Percentiles rank a stretch among this genome's conserved stretches.
These are phyloP conservation scores for Metaphire vulgaris DNA, from an alignment of 1,140 invertebrate genomes.

Conservation along the genomic window DNA sequence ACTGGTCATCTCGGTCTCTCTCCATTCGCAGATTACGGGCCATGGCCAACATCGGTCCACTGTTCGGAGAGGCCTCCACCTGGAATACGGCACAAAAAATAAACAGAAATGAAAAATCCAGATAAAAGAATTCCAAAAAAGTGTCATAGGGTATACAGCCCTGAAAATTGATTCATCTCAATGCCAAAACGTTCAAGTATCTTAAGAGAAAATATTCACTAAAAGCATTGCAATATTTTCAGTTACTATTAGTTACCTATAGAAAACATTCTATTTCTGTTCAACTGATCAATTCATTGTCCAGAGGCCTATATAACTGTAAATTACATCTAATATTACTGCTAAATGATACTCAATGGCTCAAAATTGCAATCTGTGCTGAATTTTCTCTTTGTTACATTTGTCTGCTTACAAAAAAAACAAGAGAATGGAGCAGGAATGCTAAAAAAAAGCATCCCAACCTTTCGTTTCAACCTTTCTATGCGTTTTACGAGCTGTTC, in stretches of 20 bases:
- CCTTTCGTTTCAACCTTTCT: constrained; percentile 59
- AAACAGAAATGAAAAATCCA: constrained; percentile 9
- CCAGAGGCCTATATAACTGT: too few relatives aligned
- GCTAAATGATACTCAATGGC: too few relatives aligned
- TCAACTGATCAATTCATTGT: too few relatives aligned
- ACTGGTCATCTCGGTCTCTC: constrained; percentile 64
- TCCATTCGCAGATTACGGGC: constrained; percentile 65
- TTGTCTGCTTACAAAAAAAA: too few relatives aligned
- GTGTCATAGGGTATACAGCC: neutral
- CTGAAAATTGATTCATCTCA: neutral
- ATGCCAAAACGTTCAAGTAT: neutral
- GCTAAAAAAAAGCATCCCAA: too few relatives aligned
- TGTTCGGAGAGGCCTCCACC: constrained; percentile 56
- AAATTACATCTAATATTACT: too few relatives aligned
- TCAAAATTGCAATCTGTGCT: too few relatives aligned
- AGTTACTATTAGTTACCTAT: neutral
- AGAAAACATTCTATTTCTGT: too few relatives aligned
- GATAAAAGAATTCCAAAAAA: constrained; percentile 5
- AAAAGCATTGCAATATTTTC: neutral
- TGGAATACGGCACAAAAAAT: constrained; percentile 35
- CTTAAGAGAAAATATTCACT: neutral
- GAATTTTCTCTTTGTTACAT: too few relatives aligned
- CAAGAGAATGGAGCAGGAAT: too few relatives aligned
- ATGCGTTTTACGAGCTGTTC: constrained; percentile 67
- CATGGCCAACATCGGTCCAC: constrained; percentile 59